Conservation (phyloP, 1,140 invertebrate genomes). For the Drosophila mojavensis region DNA sequence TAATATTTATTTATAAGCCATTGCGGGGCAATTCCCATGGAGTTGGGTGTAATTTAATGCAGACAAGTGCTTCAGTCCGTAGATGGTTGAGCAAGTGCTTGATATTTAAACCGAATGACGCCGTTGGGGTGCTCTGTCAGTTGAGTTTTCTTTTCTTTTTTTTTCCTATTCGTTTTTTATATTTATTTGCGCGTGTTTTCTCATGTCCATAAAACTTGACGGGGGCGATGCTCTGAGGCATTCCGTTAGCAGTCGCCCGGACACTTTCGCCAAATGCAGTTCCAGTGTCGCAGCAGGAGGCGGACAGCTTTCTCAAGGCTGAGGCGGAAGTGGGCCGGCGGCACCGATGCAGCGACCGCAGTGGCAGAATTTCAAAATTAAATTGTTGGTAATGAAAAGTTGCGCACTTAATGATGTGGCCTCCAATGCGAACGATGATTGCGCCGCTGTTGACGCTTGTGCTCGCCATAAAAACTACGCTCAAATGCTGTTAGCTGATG, state of each 20-base stretch:
- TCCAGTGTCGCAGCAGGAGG: conserved; percentile 53
- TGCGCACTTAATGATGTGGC: conserved; percentile 62
- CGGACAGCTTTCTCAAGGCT: conserved; percentile 1
- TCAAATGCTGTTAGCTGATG: conserved; percentile 28
- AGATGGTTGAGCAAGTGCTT: conserved; percentile 7
- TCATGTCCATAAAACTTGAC: conserved; percentile 13
- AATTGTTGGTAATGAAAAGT: conserved; percentile 72
- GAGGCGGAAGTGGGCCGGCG: conserved; percentile 49
- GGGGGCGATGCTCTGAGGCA: background rate
- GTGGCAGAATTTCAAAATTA: conserved; percentile 50
- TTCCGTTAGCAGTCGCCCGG: conserved; percentile 15
- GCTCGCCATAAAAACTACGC: conserved; percentile 1
- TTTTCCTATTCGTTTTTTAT: no score
- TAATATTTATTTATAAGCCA: conserved; percentile 1
- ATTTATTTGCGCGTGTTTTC: conserved; percentile 15
- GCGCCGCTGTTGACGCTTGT: background rate
- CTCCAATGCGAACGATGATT: conserved; percentile 25
- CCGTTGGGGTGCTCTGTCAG: conserved; percentile 4
- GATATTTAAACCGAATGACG: conserved; percentile 19
- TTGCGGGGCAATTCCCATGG: background rate
- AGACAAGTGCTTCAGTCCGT: background rate
- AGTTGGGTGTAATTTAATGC: conserved; percentile 1
- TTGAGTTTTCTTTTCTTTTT: background rate
- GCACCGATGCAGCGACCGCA: background rate
- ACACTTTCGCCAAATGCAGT: conserved; percentile 61